Conservation (phyloP, 2,888 invertebrate species). For the Imbricaverruca yamaguchii region DNA sequence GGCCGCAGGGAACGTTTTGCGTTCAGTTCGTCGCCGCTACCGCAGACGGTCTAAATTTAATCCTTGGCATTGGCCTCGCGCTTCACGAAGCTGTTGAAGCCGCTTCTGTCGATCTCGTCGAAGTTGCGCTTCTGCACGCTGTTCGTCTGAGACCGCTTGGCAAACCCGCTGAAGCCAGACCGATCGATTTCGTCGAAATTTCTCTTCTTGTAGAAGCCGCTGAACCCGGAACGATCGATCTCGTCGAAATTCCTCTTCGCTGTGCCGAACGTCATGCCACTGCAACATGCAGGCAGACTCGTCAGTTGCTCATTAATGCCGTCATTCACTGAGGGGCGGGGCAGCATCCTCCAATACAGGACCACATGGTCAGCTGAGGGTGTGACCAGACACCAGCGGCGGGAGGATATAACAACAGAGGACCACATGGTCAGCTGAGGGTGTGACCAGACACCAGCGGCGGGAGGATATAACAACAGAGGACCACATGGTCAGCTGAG, state of each 20-base stretch:
- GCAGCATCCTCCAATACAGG: too few relatives aligned
- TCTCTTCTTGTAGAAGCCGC: conserved; percentile 44
- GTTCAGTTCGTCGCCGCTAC: too few relatives aligned
- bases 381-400: too few relatives aligned
- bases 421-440: too few relatives aligned
- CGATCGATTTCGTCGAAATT: conserved; percentile 57
- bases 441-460: too few relatives aligned
- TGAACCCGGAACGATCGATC: conserved; percentile 51
- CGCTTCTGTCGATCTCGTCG: conserved; percentile 46
- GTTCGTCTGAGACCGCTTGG: conserved; percentile 42
- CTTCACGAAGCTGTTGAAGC: conserved; percentile 45
- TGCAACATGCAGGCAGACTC: not conserved
- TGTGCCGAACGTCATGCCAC: conserved; percentile 22
- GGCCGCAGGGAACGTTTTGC: too few relatives aligned
- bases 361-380: too few relatives aligned
- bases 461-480: too few relatives aligned
- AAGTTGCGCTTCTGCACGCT: conserved; percentile 41
- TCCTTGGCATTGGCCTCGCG: conserved; percentile 33
- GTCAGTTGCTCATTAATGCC: too few relatives aligned
- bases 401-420: too few relatives aligned
- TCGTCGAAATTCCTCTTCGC: conserved; percentile 53
- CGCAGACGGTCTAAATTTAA: not conserved
- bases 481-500: too few relatives aligned
- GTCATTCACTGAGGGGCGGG: too few relatives aligned
- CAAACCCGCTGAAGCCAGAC: conserved; percentile 48